Percentiles rank a stretch among this genome's conserved stretches.
phyloP scores from a whole-genome alignment of 2,797 vertebrate species.

The Rhabdophis nuchalis region DNA sequence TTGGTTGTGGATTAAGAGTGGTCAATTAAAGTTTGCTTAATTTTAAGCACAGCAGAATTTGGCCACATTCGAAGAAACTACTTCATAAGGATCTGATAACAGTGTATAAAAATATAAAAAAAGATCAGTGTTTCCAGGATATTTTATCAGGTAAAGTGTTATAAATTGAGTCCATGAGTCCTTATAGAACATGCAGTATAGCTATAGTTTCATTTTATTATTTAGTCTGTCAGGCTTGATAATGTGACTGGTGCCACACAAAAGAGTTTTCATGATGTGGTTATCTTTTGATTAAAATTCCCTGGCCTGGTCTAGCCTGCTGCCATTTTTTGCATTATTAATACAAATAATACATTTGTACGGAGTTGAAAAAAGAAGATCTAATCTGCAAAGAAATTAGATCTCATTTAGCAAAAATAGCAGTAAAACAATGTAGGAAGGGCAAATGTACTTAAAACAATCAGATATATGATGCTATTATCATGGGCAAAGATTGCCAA shows the following conservation, averaged over 20 bases:
- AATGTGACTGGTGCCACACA: not conserved
- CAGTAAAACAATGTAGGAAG: not conserved
- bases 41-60: not conserved
- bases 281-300: not conserved
- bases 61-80: not conserved
- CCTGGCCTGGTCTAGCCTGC: not conserved
- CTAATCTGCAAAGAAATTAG: not conserved
- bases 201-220: not conserved
- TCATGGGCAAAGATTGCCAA: not conserved
- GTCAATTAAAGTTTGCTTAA: not conserved
- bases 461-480: not conserved
- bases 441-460: not conserved
- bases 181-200: not conserved
- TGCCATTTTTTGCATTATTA: not conserved
- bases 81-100: not conserved
- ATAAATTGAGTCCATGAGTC: not conserved
- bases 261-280: not conserved
- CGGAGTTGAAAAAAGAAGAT: not conserved
- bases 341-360: slow-evolving; percentile 9
- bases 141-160: not conserved
- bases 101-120: not conserved
- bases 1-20: not conserved
- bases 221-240: not conserved
- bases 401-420: not conserved
- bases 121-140: not conserved